Base-by-base conservation (phyloP, 53 echinoderm and acorn worm genomes). In the Antedon mediterranea region DNA sequence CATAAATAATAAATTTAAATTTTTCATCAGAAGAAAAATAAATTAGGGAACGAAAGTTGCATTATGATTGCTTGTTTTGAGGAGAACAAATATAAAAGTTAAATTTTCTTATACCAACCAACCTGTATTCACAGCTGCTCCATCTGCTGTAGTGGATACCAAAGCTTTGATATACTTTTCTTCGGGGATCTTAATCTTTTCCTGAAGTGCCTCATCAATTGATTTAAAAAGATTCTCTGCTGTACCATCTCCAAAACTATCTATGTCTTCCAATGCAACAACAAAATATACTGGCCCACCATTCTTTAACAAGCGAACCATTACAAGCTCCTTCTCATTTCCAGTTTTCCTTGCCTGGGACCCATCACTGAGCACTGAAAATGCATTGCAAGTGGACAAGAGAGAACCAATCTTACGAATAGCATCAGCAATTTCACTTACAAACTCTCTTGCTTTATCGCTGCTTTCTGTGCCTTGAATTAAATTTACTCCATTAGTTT, bases 331-430 rank as follows among this genome's bases (percentile, higher is more conserved):
- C 28, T 84, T 88, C 79, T 88, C 88, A 26, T 29, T 73, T 32
- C 75, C 74, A 15, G 78, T 88, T 80, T 88, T 84, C 30, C 83
- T 74, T 15, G 87, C 71, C 71, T 83, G 87, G 23, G 84, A 88
- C 0, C 87, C 87, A 81, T 88, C 81, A 31, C 73, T 81, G 0
- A 88, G 83, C 28, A 84, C 81, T 18, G 77, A 76, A 76, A 84
- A 88, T 31, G 76, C 83, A 30, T 77, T 29, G 20, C 44, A 44
- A 23, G 81, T 42, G 30, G 80, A 77, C 20, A 84, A 34, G 6
- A 80, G 11, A 0, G 28, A 32, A 37, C 80, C 83, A 13, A n/a
- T n/a, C n/a, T n/a, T n/a, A n/a, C 84, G 77, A 43, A 88, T 88
- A 31, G 81, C 88, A 31, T 84, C 76, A 11, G 88, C 88, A 18